Conservation (phyloP, 2,113 vertebrate species). For the Prinia subflava region DNA sequence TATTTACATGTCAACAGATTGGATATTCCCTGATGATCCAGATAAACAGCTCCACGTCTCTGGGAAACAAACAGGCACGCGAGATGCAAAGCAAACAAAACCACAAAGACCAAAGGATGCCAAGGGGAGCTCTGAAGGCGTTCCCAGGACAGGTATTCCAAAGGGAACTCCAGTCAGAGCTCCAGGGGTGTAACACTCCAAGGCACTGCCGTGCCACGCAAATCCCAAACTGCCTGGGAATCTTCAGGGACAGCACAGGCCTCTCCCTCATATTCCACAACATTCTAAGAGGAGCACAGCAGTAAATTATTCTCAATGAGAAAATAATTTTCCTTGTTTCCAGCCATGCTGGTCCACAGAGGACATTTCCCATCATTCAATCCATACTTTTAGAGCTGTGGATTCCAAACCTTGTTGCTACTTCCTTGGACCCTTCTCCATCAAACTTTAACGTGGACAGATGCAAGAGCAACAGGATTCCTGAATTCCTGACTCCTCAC, state of each 20-base stretch:
- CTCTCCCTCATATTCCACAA: not conserved
- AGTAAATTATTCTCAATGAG: not conserved
- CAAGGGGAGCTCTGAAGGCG: not conserved
- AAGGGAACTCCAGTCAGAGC: not conserved
- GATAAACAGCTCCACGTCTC: constrained; percentile 11
- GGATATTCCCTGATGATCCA: constrained; percentile 11
- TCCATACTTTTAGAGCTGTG: not conserved
- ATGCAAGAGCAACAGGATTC: accelerated
- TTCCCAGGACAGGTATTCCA: not conserved
- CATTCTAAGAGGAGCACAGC: not conserved
- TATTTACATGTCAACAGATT: constrained; percentile 52
- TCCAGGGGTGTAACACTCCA: not conserved
- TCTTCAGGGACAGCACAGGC: not conserved
- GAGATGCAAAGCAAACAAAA: constrained; percentile 30
- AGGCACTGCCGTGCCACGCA: not conserved
- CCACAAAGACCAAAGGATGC: not conserved
- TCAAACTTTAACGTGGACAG: not conserved
- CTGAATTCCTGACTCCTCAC: not conserved
- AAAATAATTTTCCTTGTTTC: not conserved
- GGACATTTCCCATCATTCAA: not conserved
- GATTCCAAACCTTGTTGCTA: not conserved
- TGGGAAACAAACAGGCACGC: not conserved
- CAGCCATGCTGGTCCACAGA: not conserved
- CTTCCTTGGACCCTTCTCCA: not conserved
- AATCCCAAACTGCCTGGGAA: not conserved